Evolutionary conservation across 2,113 vertebrate genomes (phyloP), one percentile per base, ranked within the genome.

Genomic region (Lampris megalopsis): DNA sequence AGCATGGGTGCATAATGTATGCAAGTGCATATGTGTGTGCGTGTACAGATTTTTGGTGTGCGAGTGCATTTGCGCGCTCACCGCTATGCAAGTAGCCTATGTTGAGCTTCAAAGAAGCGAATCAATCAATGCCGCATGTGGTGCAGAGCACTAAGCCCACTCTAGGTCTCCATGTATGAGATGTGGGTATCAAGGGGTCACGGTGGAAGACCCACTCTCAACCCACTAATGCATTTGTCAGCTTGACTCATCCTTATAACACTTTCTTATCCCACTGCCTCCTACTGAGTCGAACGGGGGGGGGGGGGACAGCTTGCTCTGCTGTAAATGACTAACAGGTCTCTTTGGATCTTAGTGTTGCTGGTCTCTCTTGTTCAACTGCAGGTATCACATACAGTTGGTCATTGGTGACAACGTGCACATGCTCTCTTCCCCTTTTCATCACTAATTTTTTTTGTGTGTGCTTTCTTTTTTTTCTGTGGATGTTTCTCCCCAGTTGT

Each of bases 161-260:
- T 68, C 71, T 65, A 70, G 73, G 77, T 77, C 79, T 76, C 71
- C 64, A 43, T 73, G 71, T 77, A 48, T 48, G 76, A 42, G 67
- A 72, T 64, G 91, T 88, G 81, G 82, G 45, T 49, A n/a, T 49
- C 7, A 2, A 10, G 11, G 40, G 41, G 82, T 88, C 78, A 43
- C 77, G 70, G 78, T 77, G 71, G 81, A 84, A 84, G 54, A 71
- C 63, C 82, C 72, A 67, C 75, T 69, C 77, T 75, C 83, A 49
- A 24, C 89, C 86, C 84, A 86, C 88, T 56, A 50, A 63, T 38
- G 71, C 66, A 38, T 73, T 48, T 48, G 67, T 60, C 73, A 80
- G 63, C 80, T 80, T 89, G 90, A 92, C 81, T 90, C 88, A 86
- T 85, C 76, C 74, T 79, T 56, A 73, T 83, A 53, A 52, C 71